Base-by-base conservation (phyloP, 2,888 invertebrate genomes). In the Hydroisotoma schaefferi region DNA sequence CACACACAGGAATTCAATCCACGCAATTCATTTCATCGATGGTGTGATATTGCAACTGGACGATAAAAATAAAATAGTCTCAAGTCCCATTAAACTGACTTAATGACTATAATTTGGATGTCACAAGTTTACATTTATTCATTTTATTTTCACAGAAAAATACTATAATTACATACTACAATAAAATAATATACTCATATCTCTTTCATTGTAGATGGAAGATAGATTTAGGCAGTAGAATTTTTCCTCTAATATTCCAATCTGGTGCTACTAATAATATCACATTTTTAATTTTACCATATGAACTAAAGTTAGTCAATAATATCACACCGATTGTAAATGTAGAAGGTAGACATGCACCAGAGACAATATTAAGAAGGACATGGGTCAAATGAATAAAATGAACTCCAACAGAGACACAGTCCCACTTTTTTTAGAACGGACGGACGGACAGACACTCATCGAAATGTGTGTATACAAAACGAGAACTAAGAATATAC, bases 401-500 rank as follows among this genome's bases (percentile, higher is more conserved):
- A 10, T 12, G 37, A 33, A 33, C 10, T 33, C 47, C 26, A 22
- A 46, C 18, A 25, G 47, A 56, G 47, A 56, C 38, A 56, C 46
- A 46, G 40, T 40, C 47, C 46, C 56, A 33, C 56, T 48, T 48
- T 46, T 48, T 37, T 37, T 18, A 26, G 33, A 48, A 18, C 12
- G n/a, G 40, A 5, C 15, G 5, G 20, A 15, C n/a, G 40, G 40
- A 33, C 8, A n/a, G n/a, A n/a, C n/a, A n/a, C n/a, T n/a, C n/a
- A n/a, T n/a, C n/a, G n/a, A n/a, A n/a, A n/a, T n/a, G n/a, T n/a
- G n/a, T n/a, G n/a, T n/a, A n/a, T n/a, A n/a, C n/a, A n/a, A n/a
- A n/a, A n/a, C n/a, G 28, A 54, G 54, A 40, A 54, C 44, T 54
- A 46, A 56, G 56, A 56, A 47, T 46, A 56, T 47, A 48, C 33